These are phyloP conservation scores for Eubucco bourcierii DNA, from an alignment of 2,113 vertebrate genomes.

Conservation along the genomic window DNA sequence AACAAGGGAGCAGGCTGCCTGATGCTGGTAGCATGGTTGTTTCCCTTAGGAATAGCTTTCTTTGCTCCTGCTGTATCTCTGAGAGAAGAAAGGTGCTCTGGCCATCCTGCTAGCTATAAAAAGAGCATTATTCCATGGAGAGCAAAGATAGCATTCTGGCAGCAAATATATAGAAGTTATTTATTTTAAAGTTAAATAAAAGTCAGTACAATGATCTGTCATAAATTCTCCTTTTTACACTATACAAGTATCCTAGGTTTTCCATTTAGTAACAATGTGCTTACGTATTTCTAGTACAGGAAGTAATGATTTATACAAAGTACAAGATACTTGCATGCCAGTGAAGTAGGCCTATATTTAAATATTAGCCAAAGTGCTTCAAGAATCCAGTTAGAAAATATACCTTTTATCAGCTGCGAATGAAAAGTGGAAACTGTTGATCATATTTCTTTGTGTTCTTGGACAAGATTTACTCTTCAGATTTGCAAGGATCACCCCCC, in stretches of 20 bases:
- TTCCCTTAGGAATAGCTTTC: not conserved
- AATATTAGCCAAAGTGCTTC: not conserved
- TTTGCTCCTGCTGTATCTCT: not conserved
- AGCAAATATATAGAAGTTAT: not conserved
- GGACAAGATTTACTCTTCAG: not conserved
- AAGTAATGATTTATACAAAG: not conserved
- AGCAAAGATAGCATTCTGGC: not conserved
- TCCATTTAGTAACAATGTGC: not conserved
- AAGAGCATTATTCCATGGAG: not conserved
- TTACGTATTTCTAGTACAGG: not conserved
- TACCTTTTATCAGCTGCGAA: not conserved
- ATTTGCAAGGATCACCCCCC: not conserved
- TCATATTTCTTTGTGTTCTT: not conserved
- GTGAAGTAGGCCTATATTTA: not conserved
- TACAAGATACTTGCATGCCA: not conserved
- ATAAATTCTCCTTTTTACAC: not conserved
- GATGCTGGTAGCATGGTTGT: not conserved
- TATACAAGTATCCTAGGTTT: not conserved
- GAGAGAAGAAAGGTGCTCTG: not conserved
- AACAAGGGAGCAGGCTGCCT: not conserved
- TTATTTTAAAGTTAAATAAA: conserved; percentile 40
- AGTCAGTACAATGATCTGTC: not conserved
- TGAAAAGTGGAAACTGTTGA: not conserved
- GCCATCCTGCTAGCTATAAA: not conserved
- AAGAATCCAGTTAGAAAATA: not conserved